Evolutionary conservation across 2,113 vertebrate genomes (phyloP).

Genomic region (Cyprinodon variegatus): DNA sequence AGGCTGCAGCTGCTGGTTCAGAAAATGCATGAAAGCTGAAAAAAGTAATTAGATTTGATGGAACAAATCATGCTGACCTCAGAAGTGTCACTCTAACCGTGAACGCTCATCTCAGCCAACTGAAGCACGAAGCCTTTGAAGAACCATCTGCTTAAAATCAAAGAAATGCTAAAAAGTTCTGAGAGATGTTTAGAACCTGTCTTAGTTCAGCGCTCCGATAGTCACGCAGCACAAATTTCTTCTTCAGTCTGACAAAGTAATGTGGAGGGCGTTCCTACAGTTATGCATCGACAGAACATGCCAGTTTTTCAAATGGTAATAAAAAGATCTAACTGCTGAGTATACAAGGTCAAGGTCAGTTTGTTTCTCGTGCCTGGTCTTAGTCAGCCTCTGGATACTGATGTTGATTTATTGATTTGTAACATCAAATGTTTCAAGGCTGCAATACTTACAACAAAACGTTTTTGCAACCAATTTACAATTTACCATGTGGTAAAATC

Average conservation of each 20-base stretch:
- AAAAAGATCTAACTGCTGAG: background rate
- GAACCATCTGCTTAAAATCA: constrained; percentile 17
- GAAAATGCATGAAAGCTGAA: constrained; percentile 20
- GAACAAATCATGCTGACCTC: constrained; percentile 31
- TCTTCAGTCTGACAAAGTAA: background rate
- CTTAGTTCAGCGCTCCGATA: constrained; percentile 2
- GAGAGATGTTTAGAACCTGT: background rate
- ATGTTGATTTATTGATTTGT: background rate
- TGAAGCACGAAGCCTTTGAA: constrained; percentile 23
- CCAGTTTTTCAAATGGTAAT: background rate
- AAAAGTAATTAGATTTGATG: constrained; percentile 38
- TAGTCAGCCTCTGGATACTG: background rate
- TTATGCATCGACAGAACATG: background rate
- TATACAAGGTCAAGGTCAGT: background rate
- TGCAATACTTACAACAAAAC: background rate
- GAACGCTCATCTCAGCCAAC: background rate
- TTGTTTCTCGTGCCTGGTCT: background rate
- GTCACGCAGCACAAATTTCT: background rate
- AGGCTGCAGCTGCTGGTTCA: constrained; percentile 19
- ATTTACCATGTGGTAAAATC: background rate
- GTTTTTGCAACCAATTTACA: background rate
- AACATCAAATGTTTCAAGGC: too few species aligned
- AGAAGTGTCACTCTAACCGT: constrained; percentile 16
- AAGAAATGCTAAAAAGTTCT: constrained; percentile 32
- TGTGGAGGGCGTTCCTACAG: background rate